These are phyloP conservation scores for Cyclargus thomasi DNA, from an alignment of 1,140 invertebrate genomes.

Conservation along the genomic window DNA sequence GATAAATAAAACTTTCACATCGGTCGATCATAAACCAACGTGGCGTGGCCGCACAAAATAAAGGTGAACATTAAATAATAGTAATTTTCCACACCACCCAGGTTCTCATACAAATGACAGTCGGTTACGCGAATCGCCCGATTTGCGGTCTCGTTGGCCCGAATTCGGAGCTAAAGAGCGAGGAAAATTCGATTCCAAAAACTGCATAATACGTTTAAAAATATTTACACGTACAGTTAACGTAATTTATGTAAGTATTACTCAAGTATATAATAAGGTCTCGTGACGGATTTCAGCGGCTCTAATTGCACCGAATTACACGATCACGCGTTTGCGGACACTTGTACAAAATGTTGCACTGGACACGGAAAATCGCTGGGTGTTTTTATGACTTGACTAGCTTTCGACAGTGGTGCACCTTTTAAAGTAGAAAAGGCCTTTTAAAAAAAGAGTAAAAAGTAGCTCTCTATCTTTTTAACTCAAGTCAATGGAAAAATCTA, in stretches of 20 bases:
- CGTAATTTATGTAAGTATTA: not conserved
- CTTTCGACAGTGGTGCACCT: no score
- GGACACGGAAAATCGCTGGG: no score
- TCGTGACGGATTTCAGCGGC: conserved; percentile 8
- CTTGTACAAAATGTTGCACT: not conserved
- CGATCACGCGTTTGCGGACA: not conserved
- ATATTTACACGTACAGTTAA: not conserved
- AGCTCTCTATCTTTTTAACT: no score
- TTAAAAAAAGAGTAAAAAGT: no score
- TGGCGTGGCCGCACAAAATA: no score
- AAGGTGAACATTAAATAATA: not conserved
- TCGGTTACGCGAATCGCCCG: not conserved
- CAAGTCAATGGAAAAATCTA: no score
- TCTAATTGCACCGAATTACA: not conserved
- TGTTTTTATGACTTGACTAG: no score
- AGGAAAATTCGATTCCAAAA: not conserved
- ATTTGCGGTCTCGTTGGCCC: not conserved
- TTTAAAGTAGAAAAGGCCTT: no score
- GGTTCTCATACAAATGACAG: not conserved
- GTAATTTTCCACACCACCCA: not conserved
- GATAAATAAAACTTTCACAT: no score
- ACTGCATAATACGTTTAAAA: not conserved
- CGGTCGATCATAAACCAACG: no score
- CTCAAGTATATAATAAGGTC: not conserved
- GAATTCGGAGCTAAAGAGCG: not conserved